Base-by-base conservation (phyloP, 2,113 vertebrate genomes). In the Pontoporia blainvillei region DNA sequence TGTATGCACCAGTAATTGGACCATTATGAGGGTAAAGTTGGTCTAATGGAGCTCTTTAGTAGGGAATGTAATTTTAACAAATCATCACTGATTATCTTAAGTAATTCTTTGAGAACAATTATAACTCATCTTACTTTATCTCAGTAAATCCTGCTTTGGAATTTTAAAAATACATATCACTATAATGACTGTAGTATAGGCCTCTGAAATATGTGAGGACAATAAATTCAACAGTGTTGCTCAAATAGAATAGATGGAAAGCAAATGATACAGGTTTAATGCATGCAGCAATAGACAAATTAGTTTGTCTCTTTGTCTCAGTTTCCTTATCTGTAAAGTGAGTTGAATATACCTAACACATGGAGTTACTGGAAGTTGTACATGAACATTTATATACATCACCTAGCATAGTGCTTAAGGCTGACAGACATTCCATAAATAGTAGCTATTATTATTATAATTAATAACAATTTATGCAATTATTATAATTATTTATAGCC, bases 81-180 rank as follows among this genome's bases (percentile, higher is more conserved):
- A 83, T 95, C 17, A 61, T 78, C 49, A 71, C n/a, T 81, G 4
- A 59, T 59, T 75, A 57, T 87, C 2, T 46, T 79, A 67, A 86
- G 27, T 79, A 46, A 86, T 67, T 67, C 81, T 94, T 82, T 66
- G 41, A 82, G 31, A 88, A 76, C 3, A 88, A 69, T 54, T 86
- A 23, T 29, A 90, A 79, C 67, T 73, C 79, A 96, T 82, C 64
- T 96, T 34, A 88, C 6, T 87, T 93, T 61, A 81, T 79, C 34
- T 92, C 85, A 83, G 54, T 75, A 79, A 83, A 87, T 83, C 69
- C 13, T 69, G 29, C 44, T 94, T 72, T 94, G 41, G 90, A 86
- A 54, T 96, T 75, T 90, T 76, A 92, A 95, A 94, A 76, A n/a
- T 57, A 67, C 10, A 20, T 83, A 89, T 85, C 52, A 76, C 34